A percentile compares a stretch with the other conserved stretches of the same genome.
Evolutionary conservation across 2,113 vertebrate genomes (phyloP).

Genomic region (Rousettus leschenaultii): DNA sequence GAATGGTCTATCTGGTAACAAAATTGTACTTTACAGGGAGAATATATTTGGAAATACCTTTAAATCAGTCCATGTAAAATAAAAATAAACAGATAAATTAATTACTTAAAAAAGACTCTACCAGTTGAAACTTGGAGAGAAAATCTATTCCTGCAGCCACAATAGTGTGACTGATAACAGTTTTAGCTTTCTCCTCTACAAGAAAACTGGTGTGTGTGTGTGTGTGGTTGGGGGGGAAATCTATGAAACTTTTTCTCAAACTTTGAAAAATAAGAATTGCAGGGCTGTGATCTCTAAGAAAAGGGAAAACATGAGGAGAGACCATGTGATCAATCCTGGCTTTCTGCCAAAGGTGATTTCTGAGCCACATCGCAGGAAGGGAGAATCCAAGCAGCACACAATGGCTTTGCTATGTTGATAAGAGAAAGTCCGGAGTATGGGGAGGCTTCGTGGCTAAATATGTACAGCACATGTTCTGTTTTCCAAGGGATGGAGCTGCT

Average conservation of each 20-base stretch:
- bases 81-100: not conserved
- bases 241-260: not conserved
- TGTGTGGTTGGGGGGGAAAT: too few species aligned
- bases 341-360: not conserved
- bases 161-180: not conserved
- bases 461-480: not conserved
- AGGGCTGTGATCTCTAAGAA: not conserved
- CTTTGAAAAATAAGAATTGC: not conserved
- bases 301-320: not conserved
- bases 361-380: not conserved
- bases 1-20: not conserved
- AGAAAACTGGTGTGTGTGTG: not conserved
- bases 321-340: not conserved
- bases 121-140: not conserved
- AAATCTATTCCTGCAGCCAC: not conserved
- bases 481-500: not conserved
- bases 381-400: not conserved
- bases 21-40: not conserved
- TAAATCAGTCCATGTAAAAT: not conserved
- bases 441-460: not conserved
- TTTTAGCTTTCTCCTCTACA: not conserved
- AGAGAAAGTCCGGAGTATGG: not conserved
- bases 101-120: not conserved
- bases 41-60: not conserved
- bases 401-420: not conserved